phyloP scores from a whole-genome alignment of 2,113 vertebrate genomes.

The Semnopithecus entellus region DNA sequence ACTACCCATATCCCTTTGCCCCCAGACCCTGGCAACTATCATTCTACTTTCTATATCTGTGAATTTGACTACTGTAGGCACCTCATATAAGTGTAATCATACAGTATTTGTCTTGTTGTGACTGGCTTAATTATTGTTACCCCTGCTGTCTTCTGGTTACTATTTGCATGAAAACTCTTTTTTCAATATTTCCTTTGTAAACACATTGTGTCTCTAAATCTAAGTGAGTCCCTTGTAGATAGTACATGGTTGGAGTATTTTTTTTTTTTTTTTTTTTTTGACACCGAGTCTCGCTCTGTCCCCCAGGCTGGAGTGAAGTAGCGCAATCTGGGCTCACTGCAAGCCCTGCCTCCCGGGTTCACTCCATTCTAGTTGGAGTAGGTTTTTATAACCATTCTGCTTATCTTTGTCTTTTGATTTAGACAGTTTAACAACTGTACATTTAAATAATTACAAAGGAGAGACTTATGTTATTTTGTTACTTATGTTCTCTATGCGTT shows the following conservation, averaged over 20 bases:
- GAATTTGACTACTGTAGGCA: neutral
- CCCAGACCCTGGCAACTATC: neutral
- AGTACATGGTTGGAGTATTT: neutral
- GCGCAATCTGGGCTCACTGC: no score
- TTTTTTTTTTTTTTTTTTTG: neutral
- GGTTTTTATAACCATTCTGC: neutral
- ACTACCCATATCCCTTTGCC: neutral
- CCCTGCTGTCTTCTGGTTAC: neutral
- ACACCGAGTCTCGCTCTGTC: no score
- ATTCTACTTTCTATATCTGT: neutral
- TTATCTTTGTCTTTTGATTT: neutral
- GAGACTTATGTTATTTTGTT: neutral
- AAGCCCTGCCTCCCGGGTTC: no score
- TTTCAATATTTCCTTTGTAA: neutral
- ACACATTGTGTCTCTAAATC: neutral
- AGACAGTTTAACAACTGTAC: neutral
- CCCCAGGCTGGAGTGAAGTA: no score
- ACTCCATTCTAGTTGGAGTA: no score
- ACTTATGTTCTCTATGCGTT: neutral
- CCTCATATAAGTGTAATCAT: neutral
- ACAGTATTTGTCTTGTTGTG: neutral
- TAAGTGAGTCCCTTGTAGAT: neutral
- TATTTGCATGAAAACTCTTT: neutral
- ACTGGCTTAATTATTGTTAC: neutral
- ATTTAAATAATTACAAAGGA: neutral